Percentiles rank a stretch among this genome's conserved stretches.
Conservation (phyloP, 2,113 vertebrate species). For the Seriola rivoliana region DNA sequence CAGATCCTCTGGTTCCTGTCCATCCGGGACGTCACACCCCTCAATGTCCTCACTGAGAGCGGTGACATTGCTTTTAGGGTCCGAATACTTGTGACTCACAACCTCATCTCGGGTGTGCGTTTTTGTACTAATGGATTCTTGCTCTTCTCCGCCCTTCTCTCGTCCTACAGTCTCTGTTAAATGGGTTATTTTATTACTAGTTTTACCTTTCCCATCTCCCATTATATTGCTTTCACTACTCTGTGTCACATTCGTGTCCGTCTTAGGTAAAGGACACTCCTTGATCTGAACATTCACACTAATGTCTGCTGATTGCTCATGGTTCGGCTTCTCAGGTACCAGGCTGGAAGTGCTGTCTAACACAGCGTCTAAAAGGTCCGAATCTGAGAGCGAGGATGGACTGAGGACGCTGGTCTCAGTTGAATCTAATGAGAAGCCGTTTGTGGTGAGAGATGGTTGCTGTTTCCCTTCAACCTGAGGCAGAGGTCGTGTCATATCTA, state of each 20-base stretch:
- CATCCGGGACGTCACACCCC: constrained; percentile 68
- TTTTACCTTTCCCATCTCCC: constrained; percentile 28
- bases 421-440: constrained; percentile 59
- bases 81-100: background rate
- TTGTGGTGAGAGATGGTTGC: constrained; percentile 24
- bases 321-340: constrained; percentile 12
- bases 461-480: constrained; percentile 41
- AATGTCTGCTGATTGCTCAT: constrained; percentile 28
- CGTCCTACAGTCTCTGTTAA: constrained; percentile 30
- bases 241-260: constrained; percentile 10
- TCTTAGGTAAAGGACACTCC: constrained; percentile 4
- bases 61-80: constrained; percentile 23
- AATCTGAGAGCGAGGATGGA: constrained; percentile 65
- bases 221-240: constrained; percentile 17
- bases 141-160: constrained; percentile 13
- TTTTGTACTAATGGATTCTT: background rate
- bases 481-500: background rate
- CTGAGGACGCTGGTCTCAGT: constrained; percentile 52
- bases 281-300: constrained; percentile 1
- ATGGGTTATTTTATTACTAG: constrained; percentile 23
- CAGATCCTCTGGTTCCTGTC: constrained; percentile 46
- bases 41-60: constrained; percentile 6
- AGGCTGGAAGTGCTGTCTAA: constrained; percentile 50
- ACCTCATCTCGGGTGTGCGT: background rate
- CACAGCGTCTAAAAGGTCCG: constrained; percentile 52